Base-by-base conservation (phyloP, 1,140 invertebrate species). In the Drosophila aff. region DNA sequence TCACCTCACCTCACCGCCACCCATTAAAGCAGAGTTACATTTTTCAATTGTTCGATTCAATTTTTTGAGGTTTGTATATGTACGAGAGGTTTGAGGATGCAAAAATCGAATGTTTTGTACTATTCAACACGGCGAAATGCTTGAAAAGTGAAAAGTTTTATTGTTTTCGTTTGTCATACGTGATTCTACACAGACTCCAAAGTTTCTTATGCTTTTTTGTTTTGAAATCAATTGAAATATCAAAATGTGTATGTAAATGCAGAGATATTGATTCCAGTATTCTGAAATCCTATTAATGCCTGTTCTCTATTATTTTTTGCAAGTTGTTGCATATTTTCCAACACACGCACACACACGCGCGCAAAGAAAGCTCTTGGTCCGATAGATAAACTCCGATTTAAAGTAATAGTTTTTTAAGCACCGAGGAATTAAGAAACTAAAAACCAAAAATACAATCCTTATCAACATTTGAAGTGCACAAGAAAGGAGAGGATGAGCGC, bases 31-130 rank as follows among this genome's bases (percentile, higher is more conserved):
- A 60, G 33, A 62, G 33, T 55, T 55, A 38, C 52, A 62, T 53
- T 36, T 50, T 83, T 80, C 58, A 63, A 62, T 64, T 80, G 66
- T 84, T 76, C 38, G n/a, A 31, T 10, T 36, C 11, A 18, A 59
- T 49, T 73, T 15, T 36, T 67, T 53, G 47, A 71, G 50, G 67
- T 73, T 59, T 71, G 52, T 55, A 55, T 55, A 38, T 50, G 59
- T 67, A 26, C 31, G 18, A 38, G 41, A 67, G 44, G 44, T 50
- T 71, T 31, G 21, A 72, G 31, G 26, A 63, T 65, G 47, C 47
- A 43, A 52, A 26, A 36, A 36, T 36, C 11, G 31, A 53, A 53
- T 23, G 52, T 55, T 55, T 55, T 55, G 21, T 55, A 55, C 49
- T 52, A 18, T 31, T 31, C 28, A 33, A 33, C 28, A 52, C 28